These are phyloP conservation scores for Lacanobia wlatinum DNA, from an alignment of 2,888 invertebrate species.

Conservation along the genomic window DNA sequence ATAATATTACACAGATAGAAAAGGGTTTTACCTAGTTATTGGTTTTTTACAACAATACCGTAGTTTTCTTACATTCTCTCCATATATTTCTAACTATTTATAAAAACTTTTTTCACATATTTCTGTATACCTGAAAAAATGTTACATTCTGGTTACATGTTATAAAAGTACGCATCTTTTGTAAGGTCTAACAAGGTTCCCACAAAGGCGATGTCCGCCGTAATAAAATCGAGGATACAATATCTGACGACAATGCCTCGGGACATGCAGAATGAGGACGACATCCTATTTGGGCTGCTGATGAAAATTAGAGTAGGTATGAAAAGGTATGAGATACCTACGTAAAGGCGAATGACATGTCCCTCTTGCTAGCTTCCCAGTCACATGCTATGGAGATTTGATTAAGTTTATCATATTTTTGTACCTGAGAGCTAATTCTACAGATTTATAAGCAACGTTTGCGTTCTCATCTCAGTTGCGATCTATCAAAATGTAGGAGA, in stretches of 20 bases:
- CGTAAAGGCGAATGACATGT: not conserved
- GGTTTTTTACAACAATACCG: no score
- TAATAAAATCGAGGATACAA: constrained; percentile 60
- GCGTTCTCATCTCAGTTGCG: no score
- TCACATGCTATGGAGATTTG: no score
- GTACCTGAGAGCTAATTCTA: no score
- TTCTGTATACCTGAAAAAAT: not conserved
- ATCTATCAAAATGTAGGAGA: no score
- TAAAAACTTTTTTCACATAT: no score
- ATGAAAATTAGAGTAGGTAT: constrained; percentile 21
- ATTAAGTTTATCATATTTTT: no score
- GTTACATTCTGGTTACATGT: not conserved
- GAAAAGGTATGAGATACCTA: not conserved
- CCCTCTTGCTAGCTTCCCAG: not conserved
- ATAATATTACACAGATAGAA: no score
- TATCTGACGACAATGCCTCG: constrained; percentile 55
- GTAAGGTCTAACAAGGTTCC: constrained; percentile 34
- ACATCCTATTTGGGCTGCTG: constrained; percentile 23
- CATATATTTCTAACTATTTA: no score
- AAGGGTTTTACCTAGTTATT: no score
- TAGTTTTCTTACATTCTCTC: no score
- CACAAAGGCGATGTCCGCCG: constrained; percentile 45
- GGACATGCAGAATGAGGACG: constrained; percentile 32
- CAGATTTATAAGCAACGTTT: no score
- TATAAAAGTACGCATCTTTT: constrained; percentile 22